Conservation (phyloP, 64 coral and sea anemone species). For the Montipora capricornis region DNA sequence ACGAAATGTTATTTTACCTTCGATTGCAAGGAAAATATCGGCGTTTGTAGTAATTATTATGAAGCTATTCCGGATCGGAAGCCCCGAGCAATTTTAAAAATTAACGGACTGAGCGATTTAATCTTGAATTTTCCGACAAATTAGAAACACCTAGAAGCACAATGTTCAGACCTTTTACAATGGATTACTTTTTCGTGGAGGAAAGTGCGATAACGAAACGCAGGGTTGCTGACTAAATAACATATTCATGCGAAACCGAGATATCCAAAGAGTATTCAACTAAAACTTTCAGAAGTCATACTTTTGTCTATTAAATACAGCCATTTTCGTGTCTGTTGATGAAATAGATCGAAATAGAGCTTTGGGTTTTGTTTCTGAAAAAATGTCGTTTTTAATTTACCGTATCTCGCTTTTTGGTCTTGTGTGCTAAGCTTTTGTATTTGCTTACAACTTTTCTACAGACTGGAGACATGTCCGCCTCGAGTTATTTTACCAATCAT, state of each 20-base stretch:
- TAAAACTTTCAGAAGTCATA: conserved; percentile 23
- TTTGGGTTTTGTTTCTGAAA: not conserved
- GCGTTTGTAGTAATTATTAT: conserved; percentile 14
- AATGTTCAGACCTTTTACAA: not conserved
- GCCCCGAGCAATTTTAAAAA: conserved; percentile 1
- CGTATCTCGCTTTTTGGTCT: not conserved
- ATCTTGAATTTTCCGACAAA: conserved; percentile 33
- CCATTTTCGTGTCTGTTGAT: not conserved
- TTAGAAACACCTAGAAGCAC: not conserved
- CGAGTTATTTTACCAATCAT: not conserved
- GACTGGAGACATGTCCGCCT: not conserved
- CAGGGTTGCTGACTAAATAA: conserved; percentile 23
- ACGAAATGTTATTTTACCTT: not conserved
- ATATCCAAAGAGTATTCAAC: not conserved
- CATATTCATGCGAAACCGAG: not conserved
- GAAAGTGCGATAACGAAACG: not conserved
- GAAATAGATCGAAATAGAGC: not conserved
- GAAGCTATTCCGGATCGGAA: not conserved
- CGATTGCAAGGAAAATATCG: not conserved
- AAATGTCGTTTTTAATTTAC: not conserved
- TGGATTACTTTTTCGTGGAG: not conserved
- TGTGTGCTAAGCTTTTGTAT: conserved; percentile 3
- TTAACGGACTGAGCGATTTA: conserved; percentile 25
- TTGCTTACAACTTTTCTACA: not conserved
- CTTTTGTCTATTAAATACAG: not conserved